Evolutionary conservation across 2,888 invertebrate species (phyloP).

Genomic region (Carterocephalus palaemon): DNA sequence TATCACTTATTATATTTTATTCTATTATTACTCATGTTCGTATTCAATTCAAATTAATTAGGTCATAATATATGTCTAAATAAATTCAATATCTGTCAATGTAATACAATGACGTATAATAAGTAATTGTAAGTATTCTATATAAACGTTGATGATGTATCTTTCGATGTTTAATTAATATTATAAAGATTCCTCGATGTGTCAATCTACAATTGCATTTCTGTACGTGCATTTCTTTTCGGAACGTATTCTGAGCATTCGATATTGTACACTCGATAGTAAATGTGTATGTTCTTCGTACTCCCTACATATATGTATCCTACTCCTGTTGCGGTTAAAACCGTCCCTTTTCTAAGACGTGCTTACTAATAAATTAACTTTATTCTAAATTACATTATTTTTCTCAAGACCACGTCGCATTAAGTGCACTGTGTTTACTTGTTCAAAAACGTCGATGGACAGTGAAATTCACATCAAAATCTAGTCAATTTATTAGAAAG

Average conservation of each 20-base stretch:
- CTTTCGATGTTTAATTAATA: slow-evolving; percentile 36
- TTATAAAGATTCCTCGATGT: slow-evolving; percentile 35
- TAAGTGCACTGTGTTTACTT: too few species aligned
- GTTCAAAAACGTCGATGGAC: background rate
- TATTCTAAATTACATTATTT: too few species aligned
- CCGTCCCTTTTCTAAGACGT: background rate
- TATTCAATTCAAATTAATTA: too few species aligned
- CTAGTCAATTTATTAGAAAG: background rate
- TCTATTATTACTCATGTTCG: too few species aligned
- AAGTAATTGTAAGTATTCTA: slow-evolving; percentile 20
- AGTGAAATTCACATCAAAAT: background rate
- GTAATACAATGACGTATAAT: slow-evolving; percentile 11
- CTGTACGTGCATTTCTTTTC: slow-evolving; percentile 35
- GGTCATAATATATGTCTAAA: too few species aligned
- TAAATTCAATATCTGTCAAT: too few species aligned
- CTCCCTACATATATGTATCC: slow-evolving; percentile 26
- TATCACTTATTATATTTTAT: too few species aligned
- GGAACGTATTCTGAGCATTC: slow-evolving; percentile 27
- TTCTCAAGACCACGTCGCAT: too few species aligned
- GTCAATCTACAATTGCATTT: slow-evolving; percentile 34
- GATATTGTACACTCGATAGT: background rate
- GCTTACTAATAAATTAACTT: slow-evolving; percentile 4
- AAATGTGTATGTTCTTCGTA: slow-evolving; percentile 30
- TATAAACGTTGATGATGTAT: slow-evolving; percentile 15
- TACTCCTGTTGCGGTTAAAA: slow-evolving; percentile 9